Evolutionary conservation across 1,140 invertebrate genomes (phyloP).

Genomic region (Catajapyx aquilonaris): DNA sequence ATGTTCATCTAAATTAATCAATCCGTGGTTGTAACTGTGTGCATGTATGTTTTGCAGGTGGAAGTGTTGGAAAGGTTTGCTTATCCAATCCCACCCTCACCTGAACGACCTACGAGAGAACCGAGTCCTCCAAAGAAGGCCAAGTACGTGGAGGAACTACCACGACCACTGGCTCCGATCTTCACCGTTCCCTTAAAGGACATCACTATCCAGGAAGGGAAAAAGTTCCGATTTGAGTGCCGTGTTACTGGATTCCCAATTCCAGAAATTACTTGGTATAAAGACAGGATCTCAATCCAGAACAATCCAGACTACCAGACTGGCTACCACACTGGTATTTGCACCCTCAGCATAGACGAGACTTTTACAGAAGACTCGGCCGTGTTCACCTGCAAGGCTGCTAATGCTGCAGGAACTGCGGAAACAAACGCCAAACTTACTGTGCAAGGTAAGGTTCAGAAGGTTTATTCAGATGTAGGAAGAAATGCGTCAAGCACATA

Average conservation of each 20-base stretch:
- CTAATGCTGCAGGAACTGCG: slow-evolving; percentile 39
- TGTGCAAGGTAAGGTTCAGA: slow-evolving; percentile 51
- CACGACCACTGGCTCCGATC: slow-evolving; percentile 22
- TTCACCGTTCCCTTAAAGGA: slow-evolving; percentile 42
- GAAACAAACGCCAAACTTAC: slow-evolving; percentile 49
- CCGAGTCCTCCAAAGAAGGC: slow-evolving; percentile 15
- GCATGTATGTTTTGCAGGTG: slow-evolving; percentile 1
- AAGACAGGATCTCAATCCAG: slow-evolving; percentile 41
- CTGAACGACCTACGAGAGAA: slow-evolving; percentile 13
- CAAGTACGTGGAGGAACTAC: slow-evolving; percentile 19
- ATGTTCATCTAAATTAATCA: too few species aligned
- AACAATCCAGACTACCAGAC: slow-evolving; percentile 47
- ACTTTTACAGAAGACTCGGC: slow-evolving; percentile 65
- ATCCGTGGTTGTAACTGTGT: too few species aligned
- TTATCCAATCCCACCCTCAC: slow-evolving; percentile 6
- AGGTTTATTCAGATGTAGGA: too few species aligned
- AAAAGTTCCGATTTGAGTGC: slow-evolving; percentile 39
- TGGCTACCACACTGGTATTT: slow-evolving; percentile 27
- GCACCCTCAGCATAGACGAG: slow-evolving; percentile 48
- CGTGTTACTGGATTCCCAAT: slow-evolving; percentile 27
- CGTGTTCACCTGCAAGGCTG: slow-evolving; percentile 47
- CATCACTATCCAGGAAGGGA: slow-evolving; percentile 49
- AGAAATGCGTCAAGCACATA: background rate
- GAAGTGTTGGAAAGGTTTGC: background rate
- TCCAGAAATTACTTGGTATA: slow-evolving; percentile 43